Conservation (phyloP, 2,888 invertebrate genomes). For the Glyphotaelius pellucidus region DNA sequence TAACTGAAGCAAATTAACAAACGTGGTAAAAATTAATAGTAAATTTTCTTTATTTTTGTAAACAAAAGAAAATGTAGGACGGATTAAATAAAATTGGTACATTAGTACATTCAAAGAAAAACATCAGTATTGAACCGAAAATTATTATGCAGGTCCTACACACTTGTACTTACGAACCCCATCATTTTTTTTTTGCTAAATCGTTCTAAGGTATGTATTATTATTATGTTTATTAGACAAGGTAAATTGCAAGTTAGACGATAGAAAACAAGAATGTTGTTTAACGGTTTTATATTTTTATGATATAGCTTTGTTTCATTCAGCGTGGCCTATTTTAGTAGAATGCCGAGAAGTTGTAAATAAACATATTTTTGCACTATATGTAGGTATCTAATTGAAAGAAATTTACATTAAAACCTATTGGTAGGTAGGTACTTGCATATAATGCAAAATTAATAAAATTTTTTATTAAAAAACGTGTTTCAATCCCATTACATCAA, state of each 20-base stretch:
- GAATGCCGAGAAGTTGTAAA: background rate
- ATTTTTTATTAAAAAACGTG: background rate
- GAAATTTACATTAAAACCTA: background rate
- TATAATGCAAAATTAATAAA: background rate
- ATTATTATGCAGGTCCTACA: background rate
- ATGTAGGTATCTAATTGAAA: background rate
- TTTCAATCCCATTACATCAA: background rate
- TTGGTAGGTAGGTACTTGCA: background rate
- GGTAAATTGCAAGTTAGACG: background rate
- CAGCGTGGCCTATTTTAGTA: background rate
- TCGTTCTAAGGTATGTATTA: background rate
- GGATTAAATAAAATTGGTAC: background rate
- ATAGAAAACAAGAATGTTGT: background rate
- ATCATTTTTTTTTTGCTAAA: background rate
- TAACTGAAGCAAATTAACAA: no score
- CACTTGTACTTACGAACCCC: background rate
- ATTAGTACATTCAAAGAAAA: background rate
- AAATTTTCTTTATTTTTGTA: background rate
- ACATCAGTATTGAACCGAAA: background rate
- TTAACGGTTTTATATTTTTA: background rate
- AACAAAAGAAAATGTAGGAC: background rate
- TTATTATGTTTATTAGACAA: background rate
- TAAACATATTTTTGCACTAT: background rate
- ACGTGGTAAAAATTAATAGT: no score
- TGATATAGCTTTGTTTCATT: background rate